Conservation (phyloP, 2,797 vertebrate species). For the Rhincodon typus region DNA sequence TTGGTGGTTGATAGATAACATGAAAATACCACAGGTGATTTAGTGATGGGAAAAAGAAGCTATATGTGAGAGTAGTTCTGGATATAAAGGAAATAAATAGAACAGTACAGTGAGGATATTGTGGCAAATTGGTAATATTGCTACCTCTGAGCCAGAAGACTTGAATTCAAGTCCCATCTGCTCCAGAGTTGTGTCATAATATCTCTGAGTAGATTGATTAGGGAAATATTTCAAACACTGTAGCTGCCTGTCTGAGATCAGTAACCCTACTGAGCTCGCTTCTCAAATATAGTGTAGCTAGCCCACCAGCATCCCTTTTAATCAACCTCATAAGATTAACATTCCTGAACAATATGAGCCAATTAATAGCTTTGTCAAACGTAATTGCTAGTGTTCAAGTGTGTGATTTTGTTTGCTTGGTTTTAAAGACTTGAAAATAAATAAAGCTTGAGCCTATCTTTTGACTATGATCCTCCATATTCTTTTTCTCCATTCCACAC, state of each 20-base stretch:
- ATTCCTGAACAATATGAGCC: background rate
- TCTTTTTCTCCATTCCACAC: background rate
- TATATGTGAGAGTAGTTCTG: no score
- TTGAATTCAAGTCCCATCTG: no score
- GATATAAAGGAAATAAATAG: no score
- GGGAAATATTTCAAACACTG: no score
- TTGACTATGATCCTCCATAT: background rate
- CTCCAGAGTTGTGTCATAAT: no score
- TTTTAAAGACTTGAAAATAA: background rate
- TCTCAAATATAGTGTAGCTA: background rate
- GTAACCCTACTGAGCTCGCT: background rate
- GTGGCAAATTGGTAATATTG: no score
- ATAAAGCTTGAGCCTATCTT: background rate
- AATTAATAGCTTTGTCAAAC: background rate
- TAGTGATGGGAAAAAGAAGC: no score
- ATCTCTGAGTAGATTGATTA: no score
- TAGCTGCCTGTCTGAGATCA: background rate
- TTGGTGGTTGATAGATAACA: no score
- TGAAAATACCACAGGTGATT: no score
- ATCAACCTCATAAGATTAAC: background rate
- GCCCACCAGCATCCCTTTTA: background rate
- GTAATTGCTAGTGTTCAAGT: background rate
- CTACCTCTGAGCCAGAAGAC: no score
- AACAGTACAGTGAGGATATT: no score
- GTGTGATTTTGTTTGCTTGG: background rate